These are phyloP conservation scores for Bicyclus anynana DNA, from an alignment of 1,140 invertebrate species.

Conservation along the genomic window DNA sequence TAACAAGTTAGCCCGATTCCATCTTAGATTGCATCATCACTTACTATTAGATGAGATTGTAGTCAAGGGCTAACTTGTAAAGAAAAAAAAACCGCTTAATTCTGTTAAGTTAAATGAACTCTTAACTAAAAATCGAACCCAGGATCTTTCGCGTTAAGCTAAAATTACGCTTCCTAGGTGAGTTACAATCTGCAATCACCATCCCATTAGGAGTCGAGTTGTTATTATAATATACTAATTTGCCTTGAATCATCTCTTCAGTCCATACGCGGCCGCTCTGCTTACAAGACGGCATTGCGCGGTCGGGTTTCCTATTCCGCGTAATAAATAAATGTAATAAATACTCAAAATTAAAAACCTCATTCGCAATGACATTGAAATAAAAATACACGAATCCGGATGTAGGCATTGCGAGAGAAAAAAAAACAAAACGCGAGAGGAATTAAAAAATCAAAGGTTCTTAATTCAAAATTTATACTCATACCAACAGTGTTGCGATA, in stretches of 20 bases:
- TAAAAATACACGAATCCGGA: not conserved
- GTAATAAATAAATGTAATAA: slow-evolving; percentile 6
- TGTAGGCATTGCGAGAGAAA: not conserved
- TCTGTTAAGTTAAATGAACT: no score
- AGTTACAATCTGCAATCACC: no score
- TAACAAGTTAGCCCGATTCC: no score
- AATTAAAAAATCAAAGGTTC: no score
- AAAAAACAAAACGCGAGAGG: not conserved
- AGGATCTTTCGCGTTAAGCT: no score
- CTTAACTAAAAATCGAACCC: no score
- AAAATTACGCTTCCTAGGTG: no score
- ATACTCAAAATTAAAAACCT: not conserved
- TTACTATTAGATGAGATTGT: no score
- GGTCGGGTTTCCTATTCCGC: not conserved
- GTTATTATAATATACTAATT: slow-evolving; percentile 28
- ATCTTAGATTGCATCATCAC: no score
- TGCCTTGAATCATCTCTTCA: slow-evolving; percentile 40
- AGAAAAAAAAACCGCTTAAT: no score
- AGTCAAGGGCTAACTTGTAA: no score
- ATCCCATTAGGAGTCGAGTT: slow-evolving; percentile 8
- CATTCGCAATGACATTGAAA: not conserved
- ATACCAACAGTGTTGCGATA: not conserved
- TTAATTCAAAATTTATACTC: no score
- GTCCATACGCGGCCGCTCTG: slow-evolving; percentile 22
- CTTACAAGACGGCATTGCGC: slow-evolving; percentile 20